Conservation (phyloP, 2,888 invertebrate species). For the Drosophila acutilabella region DNA sequence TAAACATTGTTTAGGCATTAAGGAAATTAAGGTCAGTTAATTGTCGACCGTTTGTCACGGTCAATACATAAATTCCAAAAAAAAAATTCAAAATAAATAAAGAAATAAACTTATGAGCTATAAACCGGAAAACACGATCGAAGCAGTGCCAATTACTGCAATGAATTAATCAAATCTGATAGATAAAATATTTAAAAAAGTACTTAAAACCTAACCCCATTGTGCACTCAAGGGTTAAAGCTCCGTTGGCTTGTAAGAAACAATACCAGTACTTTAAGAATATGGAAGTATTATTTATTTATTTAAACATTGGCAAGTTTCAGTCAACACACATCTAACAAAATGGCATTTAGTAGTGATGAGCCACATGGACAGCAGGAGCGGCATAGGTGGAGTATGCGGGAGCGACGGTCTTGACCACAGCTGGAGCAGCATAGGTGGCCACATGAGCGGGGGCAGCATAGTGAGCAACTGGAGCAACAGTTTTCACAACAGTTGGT, state of each 20-base stretch:
- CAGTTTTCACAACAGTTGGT: slow-evolving; percentile 1
- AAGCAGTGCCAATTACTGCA: no score
- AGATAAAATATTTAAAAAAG: no score
- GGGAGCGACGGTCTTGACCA: slow-evolving; percentile 48
- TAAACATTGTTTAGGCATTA: no score
- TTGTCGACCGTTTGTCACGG: no score
- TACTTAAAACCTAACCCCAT: no score
- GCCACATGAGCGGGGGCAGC: slow-evolving; percentile 51
- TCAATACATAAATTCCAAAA: no score
- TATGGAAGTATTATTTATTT: slow-evolving; percentile 37
- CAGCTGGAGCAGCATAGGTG: slow-evolving; percentile 55
- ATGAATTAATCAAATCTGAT: no score
- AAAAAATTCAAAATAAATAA: no score
- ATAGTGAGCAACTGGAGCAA: slow-evolving; percentile 38
- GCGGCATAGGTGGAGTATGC: slow-evolving; percentile 42
- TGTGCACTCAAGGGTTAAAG: no score
- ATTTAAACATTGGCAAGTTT: slow-evolving; percentile 52
- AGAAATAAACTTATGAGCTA: no score
- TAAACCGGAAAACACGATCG: no score
- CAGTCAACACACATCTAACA: slow-evolving; percentile 49
- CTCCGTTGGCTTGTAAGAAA: background rate
- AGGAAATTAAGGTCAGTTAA: no score
- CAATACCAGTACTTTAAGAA: slow-evolving; percentile 7
- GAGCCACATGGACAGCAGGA: slow-evolving; percentile 56
- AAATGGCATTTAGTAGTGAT: slow-evolving; percentile 63